Evolutionary conservation across 2,797 vertebrate genomes (phyloP).

Genomic region (Pseudopleuronectes americanus): DNA sequence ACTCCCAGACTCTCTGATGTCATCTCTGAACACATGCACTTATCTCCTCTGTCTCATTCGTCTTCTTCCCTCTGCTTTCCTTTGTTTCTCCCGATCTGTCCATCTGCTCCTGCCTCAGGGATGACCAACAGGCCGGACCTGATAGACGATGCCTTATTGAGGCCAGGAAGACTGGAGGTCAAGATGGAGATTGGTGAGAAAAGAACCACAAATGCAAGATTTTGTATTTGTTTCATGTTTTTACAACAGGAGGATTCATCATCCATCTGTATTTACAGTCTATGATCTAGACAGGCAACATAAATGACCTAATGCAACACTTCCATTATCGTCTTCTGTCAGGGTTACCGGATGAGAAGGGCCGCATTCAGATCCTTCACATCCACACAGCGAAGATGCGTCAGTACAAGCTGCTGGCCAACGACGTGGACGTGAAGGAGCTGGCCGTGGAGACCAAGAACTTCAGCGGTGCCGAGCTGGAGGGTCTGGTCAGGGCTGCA

Average conservation of each 20-base stretch:
- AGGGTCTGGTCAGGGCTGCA: conserved; percentile 93
- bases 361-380: conserved; percentile 92
- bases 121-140: conserved; percentile 99
- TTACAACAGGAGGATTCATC: too few relatives aligned
- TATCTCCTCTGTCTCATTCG: conserved; percentile 26
- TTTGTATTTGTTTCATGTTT: too few relatives aligned
- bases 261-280: too few relatives aligned
- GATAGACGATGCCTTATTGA: conserved; percentile 95
- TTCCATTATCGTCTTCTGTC: neutral
- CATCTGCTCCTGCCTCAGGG: conserved; percentile 79
- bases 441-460: conserved; percentile 94
- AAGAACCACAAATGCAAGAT: neutral
- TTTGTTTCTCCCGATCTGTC: conserved; percentile 16
- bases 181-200: conserved; percentile 98
- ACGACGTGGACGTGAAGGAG: conserved; percentile 89
- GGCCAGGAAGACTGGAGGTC: conserved; percentile 95
- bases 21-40: conserved; percentile 37
- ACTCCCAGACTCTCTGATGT: neutral
- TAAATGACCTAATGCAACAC: too few relatives aligned
- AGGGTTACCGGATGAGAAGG: conserved; percentile 95
- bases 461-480: conserved; percentile 95
- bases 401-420: conserved; percentile 85
- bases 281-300: too few relatives aligned
- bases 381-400: conserved; percentile 95
- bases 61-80: conserved; percentile 17